A percentile compares a stretch with the other conserved stretches of the same genome.
Evolutionary conservation across 2,888 invertebrate species (phyloP).

Genomic region (Priocnemis perturbator): DNA sequence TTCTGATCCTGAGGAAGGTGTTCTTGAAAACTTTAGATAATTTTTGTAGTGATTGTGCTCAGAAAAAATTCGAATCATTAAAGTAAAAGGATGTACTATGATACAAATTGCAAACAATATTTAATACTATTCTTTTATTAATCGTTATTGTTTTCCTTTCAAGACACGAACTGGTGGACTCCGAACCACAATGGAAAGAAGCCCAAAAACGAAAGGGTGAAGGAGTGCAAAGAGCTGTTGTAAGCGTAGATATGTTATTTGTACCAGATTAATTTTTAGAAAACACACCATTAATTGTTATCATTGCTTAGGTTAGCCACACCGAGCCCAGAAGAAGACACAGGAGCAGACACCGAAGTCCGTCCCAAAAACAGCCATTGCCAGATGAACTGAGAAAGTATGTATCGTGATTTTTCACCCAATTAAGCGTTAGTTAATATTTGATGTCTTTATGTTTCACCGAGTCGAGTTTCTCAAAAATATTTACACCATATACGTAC

Average conservation of each 20-base stretch:
- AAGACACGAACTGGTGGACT: constrained; percentile 86
- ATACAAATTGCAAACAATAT: background rate
- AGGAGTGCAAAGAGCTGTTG: constrained; percentile 73
- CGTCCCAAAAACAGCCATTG: constrained; percentile 71
- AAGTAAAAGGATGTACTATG: too few species aligned
- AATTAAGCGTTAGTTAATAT: too few species aligned
- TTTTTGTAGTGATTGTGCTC: too few species aligned
- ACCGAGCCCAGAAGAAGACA: constrained; percentile 69
- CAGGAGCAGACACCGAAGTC: constrained; percentile 72
- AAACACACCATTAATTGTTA: background rate
- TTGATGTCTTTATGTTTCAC: too few species aligned
- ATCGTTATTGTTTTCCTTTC: background rate
- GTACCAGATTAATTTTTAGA: constrained; percentile 15
- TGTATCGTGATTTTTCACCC: constrained; percentile 32
- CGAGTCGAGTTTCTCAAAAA: too few species aligned
- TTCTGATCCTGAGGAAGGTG: too few species aligned
- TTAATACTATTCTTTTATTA: background rate
- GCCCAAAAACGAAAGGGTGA: constrained; percentile 86
- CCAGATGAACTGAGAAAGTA: constrained; percentile 74
- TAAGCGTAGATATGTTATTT: constrained; percentile 52
- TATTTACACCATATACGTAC: too few species aligned
- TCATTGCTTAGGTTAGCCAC: constrained; percentile 52
- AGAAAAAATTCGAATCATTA: too few species aligned
- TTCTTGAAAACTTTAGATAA: too few species aligned
- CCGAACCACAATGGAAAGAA: constrained; percentile 92